These are phyloP conservation scores for Sorex araneus DNA, from an alignment of 2,113 vertebrate species.

Conservation along the genomic window DNA sequence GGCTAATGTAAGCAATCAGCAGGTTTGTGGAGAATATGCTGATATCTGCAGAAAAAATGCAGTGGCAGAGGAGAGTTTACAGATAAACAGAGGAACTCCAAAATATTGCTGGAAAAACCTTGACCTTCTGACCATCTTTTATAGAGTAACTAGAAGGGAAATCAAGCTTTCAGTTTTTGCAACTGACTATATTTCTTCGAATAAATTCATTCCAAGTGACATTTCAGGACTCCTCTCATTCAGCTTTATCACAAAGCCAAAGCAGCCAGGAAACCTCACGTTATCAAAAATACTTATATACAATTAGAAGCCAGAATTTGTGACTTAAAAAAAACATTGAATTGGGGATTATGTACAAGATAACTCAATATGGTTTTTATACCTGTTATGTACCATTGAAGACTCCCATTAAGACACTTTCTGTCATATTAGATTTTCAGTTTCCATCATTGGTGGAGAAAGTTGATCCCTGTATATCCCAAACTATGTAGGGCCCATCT, in stretches of 20 bases:
- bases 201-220: constrained; percentile 58
- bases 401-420: neutral
- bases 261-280: constrained; percentile 29
- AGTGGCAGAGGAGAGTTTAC: constrained; percentile 68
- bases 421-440: neutral
- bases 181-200: constrained; percentile 70
- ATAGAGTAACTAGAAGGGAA: constrained; percentile 64
- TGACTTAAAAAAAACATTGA: constrained; percentile 58
- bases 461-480: neutral
- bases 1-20: constrained; percentile 80
- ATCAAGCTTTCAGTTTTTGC: constrained; percentile 66
- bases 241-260: neutral
- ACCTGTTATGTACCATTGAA: constrained; percentile 54
- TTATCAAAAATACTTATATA: constrained; percentile 77
- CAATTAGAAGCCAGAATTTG: constrained; percentile 60
- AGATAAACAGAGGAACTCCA: constrained; percentile 76
- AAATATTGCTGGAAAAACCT: constrained; percentile 80
- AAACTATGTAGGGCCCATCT: neutral
- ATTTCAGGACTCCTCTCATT: constrained; percentile 9
- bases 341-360: constrained; percentile 45
- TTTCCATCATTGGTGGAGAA: neutral
- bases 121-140: constrained; percentile 79
- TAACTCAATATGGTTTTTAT: constrained; percentile 56
- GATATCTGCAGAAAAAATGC: constrained; percentile 73
- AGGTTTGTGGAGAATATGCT: constrained; percentile 75